These are phyloP conservation scores for Silurus asotus DNA, from an alignment of 2,113 vertebrate genomes.

Conservation along the genomic window DNA sequence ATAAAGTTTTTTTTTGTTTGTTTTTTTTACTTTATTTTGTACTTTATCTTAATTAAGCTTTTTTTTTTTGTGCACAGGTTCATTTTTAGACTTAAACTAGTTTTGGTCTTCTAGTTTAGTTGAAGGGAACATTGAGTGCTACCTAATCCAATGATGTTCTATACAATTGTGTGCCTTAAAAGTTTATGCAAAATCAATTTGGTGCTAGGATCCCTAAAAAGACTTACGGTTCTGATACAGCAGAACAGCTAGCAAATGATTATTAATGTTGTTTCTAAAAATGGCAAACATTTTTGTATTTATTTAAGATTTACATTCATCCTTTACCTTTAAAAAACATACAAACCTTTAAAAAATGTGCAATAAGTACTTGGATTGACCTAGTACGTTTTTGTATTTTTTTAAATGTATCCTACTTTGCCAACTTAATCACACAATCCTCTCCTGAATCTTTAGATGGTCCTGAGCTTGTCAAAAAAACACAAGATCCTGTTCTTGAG, in stretches of 20 bases:
- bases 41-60: too few relatives aligned
- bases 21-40: too few relatives aligned
- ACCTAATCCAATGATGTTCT: too few relatives aligned
- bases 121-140: too few relatives aligned
- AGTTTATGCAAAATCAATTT: neutral
- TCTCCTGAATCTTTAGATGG: conserved; percentile 62
- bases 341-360: neutral
- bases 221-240: neutral
- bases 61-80: too few relatives aligned
- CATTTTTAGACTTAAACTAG: too few relatives aligned
- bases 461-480: conserved; percentile 58
- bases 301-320: neutral
- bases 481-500: rapidly evolving
- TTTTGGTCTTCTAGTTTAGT: too few relatives aligned
- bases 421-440: neutral
- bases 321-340: neutral
- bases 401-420: neutral
- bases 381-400: neutral
- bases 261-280: neutral
- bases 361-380: neutral
- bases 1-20: too few relatives aligned
- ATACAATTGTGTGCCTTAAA: neutral
- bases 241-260: neutral
- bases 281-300: neutral
- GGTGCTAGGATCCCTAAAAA: neutral